phyloP scores from a whole-genome alignment of 2,888 invertebrate genomes.

The Zygogramma bicolorata region DNA sequence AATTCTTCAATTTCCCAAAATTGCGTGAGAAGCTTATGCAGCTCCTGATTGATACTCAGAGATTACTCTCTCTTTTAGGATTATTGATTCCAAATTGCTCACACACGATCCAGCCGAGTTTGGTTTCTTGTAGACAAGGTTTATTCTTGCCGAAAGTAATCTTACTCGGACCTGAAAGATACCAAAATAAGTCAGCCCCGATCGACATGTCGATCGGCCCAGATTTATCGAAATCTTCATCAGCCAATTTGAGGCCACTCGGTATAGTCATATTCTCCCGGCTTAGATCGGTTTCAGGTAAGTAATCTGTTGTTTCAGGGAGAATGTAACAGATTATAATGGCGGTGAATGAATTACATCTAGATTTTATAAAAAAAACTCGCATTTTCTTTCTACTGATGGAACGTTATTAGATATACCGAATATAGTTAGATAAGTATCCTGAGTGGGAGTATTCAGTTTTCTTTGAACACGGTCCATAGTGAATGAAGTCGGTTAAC shows the following conservation, averaged over 20 bases:
- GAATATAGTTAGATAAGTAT: slow-evolving; percentile 13
- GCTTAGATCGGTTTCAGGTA: slow-evolving; percentile 3
- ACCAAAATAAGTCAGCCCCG: slow-evolving; percentile 31
- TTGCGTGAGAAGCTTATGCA: not conserved
- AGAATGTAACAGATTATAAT: slow-evolving; percentile 20
- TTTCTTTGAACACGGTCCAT: not conserved
- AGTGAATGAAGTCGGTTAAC: slow-evolving; percentile 20
- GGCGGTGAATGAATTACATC: slow-evolving; percentile 5
- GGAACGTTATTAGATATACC: slow-evolving; percentile 20
- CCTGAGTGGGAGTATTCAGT: too few species aligned
- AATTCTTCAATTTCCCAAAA: slow-evolving; percentile 25
- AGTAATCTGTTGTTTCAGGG: slow-evolving; percentile 10
- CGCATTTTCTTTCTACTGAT: slow-evolving; percentile 23
- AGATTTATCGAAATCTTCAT: slow-evolving; percentile 24
- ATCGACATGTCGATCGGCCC: slow-evolving; percentile 27
- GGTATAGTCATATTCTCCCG: slow-evolving; percentile 14
- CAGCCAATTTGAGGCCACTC: slow-evolving; percentile 24
- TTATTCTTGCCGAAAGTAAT: slow-evolving; percentile 19
- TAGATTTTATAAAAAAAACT: not conserved
- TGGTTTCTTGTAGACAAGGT: slow-evolving; percentile 13
- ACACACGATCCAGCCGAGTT: slow-evolving; percentile 19
- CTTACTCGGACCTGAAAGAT: slow-evolving; percentile 5
- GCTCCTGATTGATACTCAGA: slow-evolving; percentile 19
- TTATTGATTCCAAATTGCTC: not conserved
- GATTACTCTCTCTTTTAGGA: slow-evolving; percentile 5